phyloP scores from a whole-genome alignment of 2,113 vertebrate genomes.

The Oreochromis aureus region DNA sequence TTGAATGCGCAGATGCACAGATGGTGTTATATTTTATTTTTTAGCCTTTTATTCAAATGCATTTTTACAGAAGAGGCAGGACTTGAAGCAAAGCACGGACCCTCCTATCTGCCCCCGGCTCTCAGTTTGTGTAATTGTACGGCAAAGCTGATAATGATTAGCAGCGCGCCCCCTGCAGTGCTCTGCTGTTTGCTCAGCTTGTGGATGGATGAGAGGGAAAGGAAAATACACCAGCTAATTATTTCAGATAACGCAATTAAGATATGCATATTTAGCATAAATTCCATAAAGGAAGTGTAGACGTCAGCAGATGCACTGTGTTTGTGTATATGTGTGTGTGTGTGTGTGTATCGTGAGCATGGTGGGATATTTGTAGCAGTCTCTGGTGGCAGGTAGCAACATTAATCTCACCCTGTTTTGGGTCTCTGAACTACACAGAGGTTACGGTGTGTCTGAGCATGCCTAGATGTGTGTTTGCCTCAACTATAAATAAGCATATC shows the following conservation, averaged over 20 bases:
- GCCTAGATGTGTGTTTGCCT: not conserved
- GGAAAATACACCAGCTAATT: slow-evolving; percentile 54
- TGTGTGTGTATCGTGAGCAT: not conserved
- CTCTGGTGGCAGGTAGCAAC: slow-evolving; percentile 36
- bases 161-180: slow-evolving; percentile 35
- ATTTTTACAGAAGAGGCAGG: not conserved
- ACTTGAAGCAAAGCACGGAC: not conserved
- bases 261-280: slow-evolving; percentile 62
- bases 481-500: slow-evolving; percentile 26
- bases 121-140: not conserved
- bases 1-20: not conserved
- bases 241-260: slow-evolving; percentile 63
- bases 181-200: slow-evolving; percentile 31
- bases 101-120: not conserved
- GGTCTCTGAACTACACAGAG: slow-evolving; percentile 26
- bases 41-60: not conserved
- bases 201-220: not conserved
- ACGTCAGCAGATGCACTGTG: slow-evolving; percentile 45
- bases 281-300: slow-evolving; percentile 52
- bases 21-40: not conserved
- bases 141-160: slow-evolving; percentile 78
- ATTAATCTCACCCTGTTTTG: slow-evolving; percentile 51
- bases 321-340: not conserved
- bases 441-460: not conserved
- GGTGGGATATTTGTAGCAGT: not conserved